phyloP scores from a whole-genome alignment of 2,888 invertebrate species.

The Gonocerus acuteangulatus region DNA sequence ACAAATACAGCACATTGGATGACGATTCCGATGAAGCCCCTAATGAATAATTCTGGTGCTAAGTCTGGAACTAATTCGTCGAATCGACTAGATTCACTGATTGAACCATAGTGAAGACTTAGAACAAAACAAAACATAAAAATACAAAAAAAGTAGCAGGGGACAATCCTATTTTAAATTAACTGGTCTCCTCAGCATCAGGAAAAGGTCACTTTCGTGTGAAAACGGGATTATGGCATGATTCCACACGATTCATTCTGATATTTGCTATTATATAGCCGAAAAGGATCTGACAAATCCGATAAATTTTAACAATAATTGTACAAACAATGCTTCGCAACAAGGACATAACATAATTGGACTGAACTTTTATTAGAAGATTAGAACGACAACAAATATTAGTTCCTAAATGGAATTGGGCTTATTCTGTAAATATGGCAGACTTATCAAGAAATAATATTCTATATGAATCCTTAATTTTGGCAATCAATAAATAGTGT shows the following conservation, averaged over 20 bases:
- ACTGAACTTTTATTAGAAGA: conserved; percentile 17
- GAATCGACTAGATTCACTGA: conserved; percentile 2
- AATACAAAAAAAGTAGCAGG: not conserved
- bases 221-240: conserved; percentile 4
- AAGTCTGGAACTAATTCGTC: not conserved
- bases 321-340: conserved; percentile 18
- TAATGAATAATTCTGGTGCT: conserved; percentile 10
- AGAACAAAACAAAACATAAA: too few species aligned
- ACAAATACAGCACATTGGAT: conserved; percentile 28
- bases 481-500: conserved; percentile 17
- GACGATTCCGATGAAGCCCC: conserved; percentile 25
- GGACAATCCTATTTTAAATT: not conserved
- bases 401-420: conserved; percentile 17
- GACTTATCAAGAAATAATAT: conserved; percentile 3
- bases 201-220: conserved; percentile 9
- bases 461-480: conserved; percentile 2
- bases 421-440: conserved; percentile 6
- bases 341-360: conserved; percentile 5
- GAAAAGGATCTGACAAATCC: conserved; percentile 3
- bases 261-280: conserved; percentile 22
- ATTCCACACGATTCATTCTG: conserved; percentile 13
- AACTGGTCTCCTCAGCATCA: conserved; percentile 4
- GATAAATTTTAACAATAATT: conserved; percentile 20
- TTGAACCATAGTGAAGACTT: conserved; percentile 9
- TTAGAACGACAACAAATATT: conserved; percentile 1